Base-by-base conservation (phyloP, 2,888 invertebrate species). In the Phengaris arion region DNA sequence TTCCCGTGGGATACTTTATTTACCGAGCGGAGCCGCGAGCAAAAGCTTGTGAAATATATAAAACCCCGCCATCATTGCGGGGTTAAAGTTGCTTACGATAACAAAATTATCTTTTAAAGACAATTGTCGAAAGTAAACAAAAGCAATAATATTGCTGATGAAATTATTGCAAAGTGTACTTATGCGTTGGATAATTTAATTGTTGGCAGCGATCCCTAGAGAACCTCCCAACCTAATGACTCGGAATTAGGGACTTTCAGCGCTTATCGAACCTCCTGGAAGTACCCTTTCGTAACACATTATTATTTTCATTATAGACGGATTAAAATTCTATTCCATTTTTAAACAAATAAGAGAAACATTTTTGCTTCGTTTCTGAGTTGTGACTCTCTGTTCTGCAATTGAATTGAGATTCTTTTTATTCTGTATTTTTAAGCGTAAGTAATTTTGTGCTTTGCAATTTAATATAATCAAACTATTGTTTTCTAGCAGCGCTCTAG, bases 131-230 rank as follows among this genome's bases (percentile, higher is more conserved):
- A 10, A 12, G 22, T 22, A 51, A 70, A 70, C 70, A 70, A 70
- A 70, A 51, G 70, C 70, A 70, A 35, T 70, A 48, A 70, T 70
- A 70, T 22, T 52, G 15, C 22, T 70, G 70, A 70, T 70, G 51
- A 48, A 70, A 70, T 70, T 70, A 70, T 70, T 51, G 48, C 51
- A 70, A 70, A 70, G 70, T 51, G 68, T 59, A 59, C 22, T 59
- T 46, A 70, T 52, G 22, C 52, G 51, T 22, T 70, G 70, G 52
- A 52, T 70, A 70, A 70, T 70, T 70, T 51, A 70, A 70, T 70
- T 70, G 70, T 52, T 70, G 15, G 51, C 70, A 64, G 35, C 64
- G 22, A 70, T 70, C 51, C 51, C 52, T 70, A 12, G 51, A 15
- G 70, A 70, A 51, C 22, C 48, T 10, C 70, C 12, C 70, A 12